phyloP scores from a whole-genome alignment of 2,113 vertebrate genomes.

The Malurus melanocephalus region DNA sequence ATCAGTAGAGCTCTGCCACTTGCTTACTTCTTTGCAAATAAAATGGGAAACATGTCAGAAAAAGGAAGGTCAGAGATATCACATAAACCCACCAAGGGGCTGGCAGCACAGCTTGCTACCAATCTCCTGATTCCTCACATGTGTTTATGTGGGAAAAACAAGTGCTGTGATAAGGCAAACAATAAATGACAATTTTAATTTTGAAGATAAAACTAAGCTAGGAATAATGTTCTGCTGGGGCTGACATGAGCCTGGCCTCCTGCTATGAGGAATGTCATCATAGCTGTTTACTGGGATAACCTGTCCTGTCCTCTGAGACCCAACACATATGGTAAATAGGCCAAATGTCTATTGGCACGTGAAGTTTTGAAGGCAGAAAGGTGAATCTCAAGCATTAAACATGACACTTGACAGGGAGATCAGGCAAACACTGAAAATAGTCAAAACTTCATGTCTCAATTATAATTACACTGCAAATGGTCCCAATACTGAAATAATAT shows the following conservation, averaged over 20 bases:
- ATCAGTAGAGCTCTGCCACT: not conserved
- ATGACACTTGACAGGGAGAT: not conserved
- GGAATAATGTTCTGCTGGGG: not conserved
- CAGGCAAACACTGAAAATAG: not conserved
- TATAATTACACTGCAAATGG: not conserved
- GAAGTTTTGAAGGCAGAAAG: not conserved
- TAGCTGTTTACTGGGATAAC: not conserved
- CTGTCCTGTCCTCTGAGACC: not conserved
- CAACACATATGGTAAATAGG: not conserved
- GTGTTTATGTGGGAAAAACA: not conserved
- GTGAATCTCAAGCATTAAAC: not conserved
- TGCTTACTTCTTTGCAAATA: not conserved
- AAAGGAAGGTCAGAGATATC: not conserved
- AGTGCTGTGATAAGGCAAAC: not conserved
- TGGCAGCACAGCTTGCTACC: not conserved
- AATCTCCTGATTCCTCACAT: not conserved
- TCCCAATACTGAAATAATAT: not conserved
- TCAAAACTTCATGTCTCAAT: not conserved
- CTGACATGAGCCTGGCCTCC: not conserved
- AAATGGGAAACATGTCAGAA: not conserved
- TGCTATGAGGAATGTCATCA: not conserved
- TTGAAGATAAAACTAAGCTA: not conserved
- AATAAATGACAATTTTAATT: not conserved
- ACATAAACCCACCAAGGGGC: not conserved
- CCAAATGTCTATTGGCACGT: not conserved